These are phyloP conservation scores for Mactra quadrangularis DNA, from an alignment of 1,140 invertebrate species.

Conservation along the genomic window DNA sequence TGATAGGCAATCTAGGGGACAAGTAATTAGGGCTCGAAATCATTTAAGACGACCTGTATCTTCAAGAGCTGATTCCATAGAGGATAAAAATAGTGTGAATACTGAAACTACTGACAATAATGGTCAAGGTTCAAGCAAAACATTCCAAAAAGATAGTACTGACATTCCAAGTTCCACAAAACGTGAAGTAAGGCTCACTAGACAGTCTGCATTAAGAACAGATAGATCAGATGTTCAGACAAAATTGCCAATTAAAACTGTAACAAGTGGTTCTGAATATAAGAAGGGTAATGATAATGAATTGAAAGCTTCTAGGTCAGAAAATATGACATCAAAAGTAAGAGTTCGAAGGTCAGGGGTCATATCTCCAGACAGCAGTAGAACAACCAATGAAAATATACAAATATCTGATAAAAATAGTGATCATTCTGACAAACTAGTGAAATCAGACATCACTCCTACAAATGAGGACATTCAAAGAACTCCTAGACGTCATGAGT, in stretches of 20 bases:
- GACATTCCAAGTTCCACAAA: background rate
- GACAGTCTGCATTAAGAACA: constrained; percentile 36
- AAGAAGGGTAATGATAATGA: background rate
- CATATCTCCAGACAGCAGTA: too few species aligned
- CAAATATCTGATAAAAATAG: too few species aligned
- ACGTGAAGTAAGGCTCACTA: constrained; percentile 14
- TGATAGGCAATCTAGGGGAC: constrained; percentile 2
- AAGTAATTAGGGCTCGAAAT: constrained; percentile 15
- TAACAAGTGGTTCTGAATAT: background rate
- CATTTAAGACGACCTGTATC: background rate
- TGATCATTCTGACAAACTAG: too few species aligned
- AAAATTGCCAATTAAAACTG: constrained; percentile 29
- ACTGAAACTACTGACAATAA: constrained; percentile 5
- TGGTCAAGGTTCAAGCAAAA: background rate
- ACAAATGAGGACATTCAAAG: background rate
- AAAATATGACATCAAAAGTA: background rate
- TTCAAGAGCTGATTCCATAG: constrained; percentile 21
- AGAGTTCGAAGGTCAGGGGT: background rate
- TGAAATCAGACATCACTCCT: too few species aligned
- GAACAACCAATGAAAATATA: too few species aligned
- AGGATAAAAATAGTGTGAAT: background rate
- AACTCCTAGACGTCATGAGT: constrained; percentile 15
- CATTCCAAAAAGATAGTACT: background rate
- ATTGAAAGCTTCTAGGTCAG: background rate
- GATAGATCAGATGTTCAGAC: constrained; percentile 20